These are phyloP conservation scores for Drosophila murphyi DNA, from an alignment of 1,140 invertebrate species.

Conservation along the genomic window DNA sequence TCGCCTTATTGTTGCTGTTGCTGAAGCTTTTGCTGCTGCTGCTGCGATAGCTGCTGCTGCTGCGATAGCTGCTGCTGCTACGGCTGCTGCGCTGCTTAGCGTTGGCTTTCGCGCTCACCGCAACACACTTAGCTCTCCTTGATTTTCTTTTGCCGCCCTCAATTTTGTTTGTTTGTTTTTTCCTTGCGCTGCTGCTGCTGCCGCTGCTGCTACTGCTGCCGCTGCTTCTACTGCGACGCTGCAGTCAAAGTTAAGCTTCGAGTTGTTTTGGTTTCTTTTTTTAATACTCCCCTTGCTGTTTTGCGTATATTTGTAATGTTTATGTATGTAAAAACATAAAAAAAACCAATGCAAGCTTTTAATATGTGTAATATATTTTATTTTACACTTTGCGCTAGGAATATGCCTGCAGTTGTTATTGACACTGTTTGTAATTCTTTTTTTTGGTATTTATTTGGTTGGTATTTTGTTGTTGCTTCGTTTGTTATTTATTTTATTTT, in stretches of 20 bases:
- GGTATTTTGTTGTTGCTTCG: constrained; percentile 27
- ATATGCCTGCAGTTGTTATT: constrained; percentile 16
- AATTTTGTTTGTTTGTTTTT: constrained; percentile 47
- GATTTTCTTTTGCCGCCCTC: constrained; percentile 13
- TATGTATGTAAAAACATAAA: background rate
- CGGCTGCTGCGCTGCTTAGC: constrained; percentile 26
- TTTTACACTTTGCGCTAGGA: constrained; percentile 22
- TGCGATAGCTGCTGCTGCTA: background rate
- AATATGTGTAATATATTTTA: background rate
- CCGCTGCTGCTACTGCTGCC: background rate
- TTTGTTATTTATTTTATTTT: constrained; percentile 5
- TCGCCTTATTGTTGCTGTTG: constrained; percentile 24
- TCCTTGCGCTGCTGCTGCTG: constrained; percentile 2
- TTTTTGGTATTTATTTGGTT: constrained; percentile 55
- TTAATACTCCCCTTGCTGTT: background rate
- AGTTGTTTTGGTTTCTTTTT: constrained; percentile 16
- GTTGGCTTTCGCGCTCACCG: constrained; percentile 28
- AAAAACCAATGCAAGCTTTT: constrained; percentile 11
- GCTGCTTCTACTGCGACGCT: background rate
- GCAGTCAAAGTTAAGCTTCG: constrained; percentile 16
- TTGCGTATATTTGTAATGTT: constrained; percentile 8
- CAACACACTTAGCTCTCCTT: constrained; percentile 15
- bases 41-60: constrained; percentile 3
- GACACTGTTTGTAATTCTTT: constrained; percentile 41
- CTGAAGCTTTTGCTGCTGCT: constrained; percentile 7